Evolutionary conservation across 2,113 vertebrate species (phyloP), one percentile per base, ranked within the genome.

Genomic region (Daphoenositta chrysoptera): DNA sequence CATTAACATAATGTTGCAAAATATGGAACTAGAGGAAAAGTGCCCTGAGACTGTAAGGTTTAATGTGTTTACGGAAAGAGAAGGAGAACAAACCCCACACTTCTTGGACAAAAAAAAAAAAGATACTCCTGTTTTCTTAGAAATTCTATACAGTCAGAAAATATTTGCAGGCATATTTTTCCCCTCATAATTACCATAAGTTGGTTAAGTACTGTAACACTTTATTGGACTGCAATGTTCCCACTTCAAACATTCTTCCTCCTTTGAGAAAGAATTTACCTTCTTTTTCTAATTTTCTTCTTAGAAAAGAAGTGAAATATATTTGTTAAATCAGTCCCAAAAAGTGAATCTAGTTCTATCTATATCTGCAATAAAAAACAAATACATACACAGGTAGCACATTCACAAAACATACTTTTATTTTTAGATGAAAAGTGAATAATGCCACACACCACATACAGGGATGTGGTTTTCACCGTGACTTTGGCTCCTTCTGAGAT

Each of bases 31-130:
- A 58, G 14, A 45, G 10, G 13, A 68, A 87, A 82, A 71, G 1
- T 13, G 39, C 23, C 48, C 11, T 39, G 30, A 68, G 11, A 27
- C 11, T 39, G 13, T 19, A 75, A 57, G 27, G 4, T 42, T 80
- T 31, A 42, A 35, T 37, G 3, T 44, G 8, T 42, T 85, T 63
- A 48, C n/a, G 4, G 20, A 83, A 66, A 54, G 23, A 63, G 39
- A 87, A 85, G 8, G 3, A 58, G 18, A 82, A 89, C 5, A 53
- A 0, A 37, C 0, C 1, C 4, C 7, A 44, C 2, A 9, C 1
- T 13, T 13, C 13, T n/a, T 9, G 6, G 3, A 40, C 1, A 6
- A 45, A 51, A 50, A 37, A 70, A 13, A 37, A 47, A 33, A 13
- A 9, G 0, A 51, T 71, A 15, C 5, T 79, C 24, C 14, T 18